These are phyloP conservation scores for Girardinus metallicus DNA, from an alignment of 2,797 vertebrate genomes.

Conservation along the genomic window DNA sequence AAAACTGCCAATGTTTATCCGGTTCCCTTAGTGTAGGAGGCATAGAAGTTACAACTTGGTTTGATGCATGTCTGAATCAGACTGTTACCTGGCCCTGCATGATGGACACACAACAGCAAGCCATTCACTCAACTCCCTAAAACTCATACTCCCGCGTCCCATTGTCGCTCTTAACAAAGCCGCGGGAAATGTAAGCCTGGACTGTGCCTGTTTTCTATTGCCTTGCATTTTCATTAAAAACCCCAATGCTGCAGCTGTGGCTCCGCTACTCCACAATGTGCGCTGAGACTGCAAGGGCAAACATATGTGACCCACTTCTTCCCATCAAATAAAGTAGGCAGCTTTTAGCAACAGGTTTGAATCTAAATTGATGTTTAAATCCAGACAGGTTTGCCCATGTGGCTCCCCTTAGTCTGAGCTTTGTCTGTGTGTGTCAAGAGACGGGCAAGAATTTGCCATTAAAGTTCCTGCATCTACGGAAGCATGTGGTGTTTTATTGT, in stretches of 20 bases:
- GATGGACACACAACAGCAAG: constrained; percentile 68
- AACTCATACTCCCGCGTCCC: constrained; percentile 77
- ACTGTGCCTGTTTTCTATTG: constrained; percentile 87
- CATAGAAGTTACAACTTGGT: constrained; percentile 25
- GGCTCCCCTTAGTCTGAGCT: constrained; percentile 63
- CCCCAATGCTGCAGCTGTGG: constrained; percentile 84
- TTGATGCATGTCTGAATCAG: constrained; percentile 53
- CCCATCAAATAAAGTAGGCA: constrained; percentile 81
- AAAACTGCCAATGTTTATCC: constrained; percentile 9
- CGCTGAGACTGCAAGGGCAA: constrained; percentile 82
- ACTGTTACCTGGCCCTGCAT: constrained; percentile 68
- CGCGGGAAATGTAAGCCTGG: constrained; percentile 81
- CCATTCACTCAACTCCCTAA: constrained; percentile 78
- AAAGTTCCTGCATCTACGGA: constrained; percentile 73
- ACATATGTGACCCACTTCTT: constrained; percentile 84
- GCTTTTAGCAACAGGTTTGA: constrained; percentile 86
- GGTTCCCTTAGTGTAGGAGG: constrained; percentile 23
- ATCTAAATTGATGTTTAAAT: constrained; percentile 88
- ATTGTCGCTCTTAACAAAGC: constrained; percentile 84
- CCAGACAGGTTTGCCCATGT: constrained; percentile 81
- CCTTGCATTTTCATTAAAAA: constrained; percentile 86
- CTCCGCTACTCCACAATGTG: constrained; percentile 80
- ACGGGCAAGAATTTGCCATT: constrained; percentile 68
- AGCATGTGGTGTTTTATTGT: constrained; percentile 66
- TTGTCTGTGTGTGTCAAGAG: constrained; percentile 47